Evolutionary conservation across 2,888 invertebrate species (phyloP).

Genomic region (Cerastoderma edule): DNA sequence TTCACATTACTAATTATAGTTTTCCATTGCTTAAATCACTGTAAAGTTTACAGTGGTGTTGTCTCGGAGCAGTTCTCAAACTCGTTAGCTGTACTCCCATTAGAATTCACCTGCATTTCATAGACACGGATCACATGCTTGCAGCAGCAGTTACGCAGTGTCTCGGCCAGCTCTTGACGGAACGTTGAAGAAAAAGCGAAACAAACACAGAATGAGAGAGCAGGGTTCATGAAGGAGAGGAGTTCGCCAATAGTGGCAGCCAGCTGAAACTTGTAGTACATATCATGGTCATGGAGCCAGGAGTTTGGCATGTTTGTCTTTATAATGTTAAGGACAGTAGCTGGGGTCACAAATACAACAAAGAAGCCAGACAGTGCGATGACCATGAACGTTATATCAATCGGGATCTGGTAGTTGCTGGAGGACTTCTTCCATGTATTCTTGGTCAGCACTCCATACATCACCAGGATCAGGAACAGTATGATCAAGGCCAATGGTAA

Average conservation of each 20-base stretch:
- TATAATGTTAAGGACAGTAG: constrained; percentile 61
- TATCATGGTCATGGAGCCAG: constrained; percentile 60
- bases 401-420: constrained; percentile 60
- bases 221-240: constrained; percentile 66
- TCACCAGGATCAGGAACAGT: constrained; percentile 64
- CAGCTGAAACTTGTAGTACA: constrained; percentile 55
- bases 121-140: constrained; percentile 61
- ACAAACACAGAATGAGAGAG: constrained; percentile 63
- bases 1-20: no score
- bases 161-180: constrained; percentile 52
- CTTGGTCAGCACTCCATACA: constrained; percentile 63
- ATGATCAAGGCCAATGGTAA: constrained; percentile 75
- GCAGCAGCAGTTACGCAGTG: constrained; percentile 40
- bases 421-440: constrained; percentile 60
- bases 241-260: constrained; percentile 50
- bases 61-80: constrained; percentile 62
- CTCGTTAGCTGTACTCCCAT: constrained; percentile 57
- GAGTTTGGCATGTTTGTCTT: constrained; percentile 59
- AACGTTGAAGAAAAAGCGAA: constrained; percentile 65
- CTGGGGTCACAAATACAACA: constrained; percentile 69
- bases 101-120: constrained; percentile 64
- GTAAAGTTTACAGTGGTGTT: constrained; percentile 58
- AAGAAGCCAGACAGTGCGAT: constrained; percentile 63
- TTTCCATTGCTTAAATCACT: no score
- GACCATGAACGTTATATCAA: constrained; percentile 63